Evolutionary conservation across 2,888 invertebrate genomes (phyloP).

Genomic region (Metellina segmentata): DNA sequence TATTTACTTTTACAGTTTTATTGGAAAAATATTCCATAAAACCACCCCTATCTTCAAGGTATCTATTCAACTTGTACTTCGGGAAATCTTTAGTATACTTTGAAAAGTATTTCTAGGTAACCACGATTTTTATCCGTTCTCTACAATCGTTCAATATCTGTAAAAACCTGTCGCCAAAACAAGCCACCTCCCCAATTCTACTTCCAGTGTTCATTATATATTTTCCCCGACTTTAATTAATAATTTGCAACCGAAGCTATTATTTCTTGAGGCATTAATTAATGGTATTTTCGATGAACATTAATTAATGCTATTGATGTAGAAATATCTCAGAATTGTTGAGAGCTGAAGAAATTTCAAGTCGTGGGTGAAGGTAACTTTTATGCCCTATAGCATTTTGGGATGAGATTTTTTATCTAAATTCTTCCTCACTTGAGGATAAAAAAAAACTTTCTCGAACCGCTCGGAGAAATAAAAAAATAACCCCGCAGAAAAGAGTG

Average conservation of each 20-base stretch:
- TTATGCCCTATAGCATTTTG: neutral
- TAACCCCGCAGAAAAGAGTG: neutral
- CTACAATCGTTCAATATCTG: no score
- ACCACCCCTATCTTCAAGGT: no score
- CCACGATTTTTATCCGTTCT: no score
- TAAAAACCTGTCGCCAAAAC: no score
- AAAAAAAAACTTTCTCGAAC: neutral
- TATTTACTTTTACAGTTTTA: no score
- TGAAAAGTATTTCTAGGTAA: no score
- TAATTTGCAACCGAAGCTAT: conserved; percentile 10
- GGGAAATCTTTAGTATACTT: no score
- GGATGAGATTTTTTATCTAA: neutral
- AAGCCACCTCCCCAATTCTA: neutral
- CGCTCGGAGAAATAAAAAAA: neutral
- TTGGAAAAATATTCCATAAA: no score
- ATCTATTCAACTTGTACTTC: no score
- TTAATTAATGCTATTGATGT: conserved; percentile 25
- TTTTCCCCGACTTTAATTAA: conserved; percentile 12
- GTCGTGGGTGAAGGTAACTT: conserved; percentile 1
- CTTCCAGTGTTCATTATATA: neutral
- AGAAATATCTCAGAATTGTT: conserved; percentile 21
- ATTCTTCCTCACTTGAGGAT: neutral
- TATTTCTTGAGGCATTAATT: conserved; percentile 28
- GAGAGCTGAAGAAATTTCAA: neutral
- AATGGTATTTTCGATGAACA: conserved; percentile 17